These are phyloP conservation scores for Pimephales promelas DNA, from an alignment of 2,113 vertebrate species.

Conservation along the genomic window DNA sequence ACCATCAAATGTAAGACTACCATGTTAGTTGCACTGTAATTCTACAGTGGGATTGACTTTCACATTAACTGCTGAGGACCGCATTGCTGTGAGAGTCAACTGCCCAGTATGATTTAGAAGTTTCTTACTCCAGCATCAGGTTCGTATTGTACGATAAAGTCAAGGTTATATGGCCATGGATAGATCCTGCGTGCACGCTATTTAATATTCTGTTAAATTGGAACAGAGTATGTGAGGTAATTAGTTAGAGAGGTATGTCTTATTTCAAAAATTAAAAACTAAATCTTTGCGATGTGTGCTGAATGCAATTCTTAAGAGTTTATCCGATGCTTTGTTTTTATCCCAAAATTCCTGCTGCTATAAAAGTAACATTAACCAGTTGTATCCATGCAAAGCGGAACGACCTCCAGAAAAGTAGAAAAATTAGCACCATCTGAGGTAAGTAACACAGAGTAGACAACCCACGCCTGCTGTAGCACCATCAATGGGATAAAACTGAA, in stretches of 20 bases:
- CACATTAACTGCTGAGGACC: constrained; percentile 59
- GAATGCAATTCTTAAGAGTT: background rate
- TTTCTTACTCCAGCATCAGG: constrained; percentile 31
- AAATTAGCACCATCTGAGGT: constrained; percentile 83
- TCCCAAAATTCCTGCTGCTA: constrained; percentile 13
- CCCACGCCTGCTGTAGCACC: constrained; percentile 80
- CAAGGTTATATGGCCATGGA: constrained; percentile 2
- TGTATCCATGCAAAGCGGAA: constrained; percentile 46
- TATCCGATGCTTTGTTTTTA: background rate
- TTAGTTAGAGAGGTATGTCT: constrained; percentile 30
- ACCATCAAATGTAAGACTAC: background rate
- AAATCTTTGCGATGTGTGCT: background rate
- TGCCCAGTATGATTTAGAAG: constrained; percentile 53
- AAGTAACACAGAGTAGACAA: constrained; percentile 74
- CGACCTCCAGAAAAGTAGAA: constrained; percentile 68
- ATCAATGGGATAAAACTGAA: constrained; percentile 76
- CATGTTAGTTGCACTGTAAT: background rate
- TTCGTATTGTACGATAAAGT: background rate
- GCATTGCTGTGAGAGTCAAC: constrained; percentile 36
- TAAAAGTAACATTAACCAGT: constrained; percentile 32
- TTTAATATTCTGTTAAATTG: constrained; percentile 21
- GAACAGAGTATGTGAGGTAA: constrained; percentile 38
- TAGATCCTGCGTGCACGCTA: background rate
- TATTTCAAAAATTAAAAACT: constrained; percentile 9
- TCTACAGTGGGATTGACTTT: constrained; percentile 43